phyloP scores from a whole-genome alignment of 2,888 invertebrate genomes.

The Psylliodes chrysocephalus region DNA sequence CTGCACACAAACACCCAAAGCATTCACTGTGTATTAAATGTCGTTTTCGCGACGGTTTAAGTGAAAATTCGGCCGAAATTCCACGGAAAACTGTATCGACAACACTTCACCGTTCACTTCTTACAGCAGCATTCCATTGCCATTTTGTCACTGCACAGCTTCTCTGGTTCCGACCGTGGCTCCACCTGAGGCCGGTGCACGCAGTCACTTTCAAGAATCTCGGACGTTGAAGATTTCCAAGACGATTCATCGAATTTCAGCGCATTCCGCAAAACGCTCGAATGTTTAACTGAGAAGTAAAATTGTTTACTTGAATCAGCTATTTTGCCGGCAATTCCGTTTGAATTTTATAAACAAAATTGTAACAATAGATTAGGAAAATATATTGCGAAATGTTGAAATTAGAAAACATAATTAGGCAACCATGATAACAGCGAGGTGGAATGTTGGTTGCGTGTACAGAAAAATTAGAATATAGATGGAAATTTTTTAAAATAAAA shows the following conservation, averaged over 20 bases:
- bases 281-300: neutral
- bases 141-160: slow-evolving; percentile 64
- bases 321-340: neutral
- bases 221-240: slow-evolving; percentile 18
- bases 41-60: slow-evolving; percentile 55
- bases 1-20: slow-evolving; percentile 52
- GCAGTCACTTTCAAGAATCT: slow-evolving; percentile 35
- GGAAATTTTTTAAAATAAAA: too few relatives aligned
- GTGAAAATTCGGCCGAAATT: slow-evolving; percentile 52
- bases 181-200: slow-evolving; percentile 47
- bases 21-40: slow-evolving; percentile 51
- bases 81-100: slow-evolving; percentile 55
- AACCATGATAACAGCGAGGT: neutral
- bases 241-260: neutral
- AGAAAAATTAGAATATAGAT: too few relatives aligned
- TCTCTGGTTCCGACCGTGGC: slow-evolving; percentile 45
- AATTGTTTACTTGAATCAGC: neutral
- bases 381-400: too few relatives aligned
- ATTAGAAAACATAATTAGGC: neutral
- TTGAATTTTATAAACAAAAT: slow-evolving; percentile 6
- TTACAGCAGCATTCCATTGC: slow-evolving; percentile 64
- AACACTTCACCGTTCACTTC: slow-evolving; percentile 61
- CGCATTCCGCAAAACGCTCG: neutral
- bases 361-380: too few relatives aligned
- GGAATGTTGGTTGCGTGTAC: neutral